Base-by-base conservation (phyloP, 1,140 invertebrate genomes). In the Pteromalus puparum region DNA sequence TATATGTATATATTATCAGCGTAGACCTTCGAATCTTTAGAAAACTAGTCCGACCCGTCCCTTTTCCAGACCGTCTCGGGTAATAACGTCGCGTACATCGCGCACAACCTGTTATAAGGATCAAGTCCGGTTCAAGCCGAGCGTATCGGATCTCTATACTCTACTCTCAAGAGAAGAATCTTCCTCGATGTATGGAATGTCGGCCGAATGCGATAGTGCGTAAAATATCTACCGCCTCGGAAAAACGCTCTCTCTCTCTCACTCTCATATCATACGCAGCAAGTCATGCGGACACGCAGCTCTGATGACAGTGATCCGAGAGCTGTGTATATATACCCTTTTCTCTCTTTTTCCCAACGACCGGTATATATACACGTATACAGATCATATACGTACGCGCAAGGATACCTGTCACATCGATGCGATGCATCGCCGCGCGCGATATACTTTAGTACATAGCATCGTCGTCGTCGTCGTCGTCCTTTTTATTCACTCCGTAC, bases 161-260 rank as follows among this genome's bases (percentile, higher is more conserved):
- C n/a, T n/a, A n/a, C n/a, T n/a, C 13, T 74, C 38, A 9, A 12
- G 34, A 15, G 72, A 42, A 21, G 72, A 38, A 48, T 48, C 61
- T 82, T 82, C 81, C 13, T 34, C 67, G 26, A n/a, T n/a, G n/a
- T n/a, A 18, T 24, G 67, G 82, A 83, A 83, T 83, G 81, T 74
- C 74, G 61, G 81, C 4, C 80, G 87, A 88, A 90, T 90, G 90
- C 89, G 90, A 90, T 89, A 91, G 90, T 86, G 89, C 89, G 89
- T 91, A 87, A 90, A 91, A 91, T 91, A 85, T 75, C 75, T 24
- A 15, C 30, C 26, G 18, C 26, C 28, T 65, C 34, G 83, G 83
- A 84, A 84, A 84, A 84, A 80, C 76, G 21, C 70, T 34, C 30
- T 34, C 30, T 4, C 30, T 34, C 30, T 0, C 30, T 34, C 30